phyloP scores from a whole-genome alignment of 1,140 invertebrate genomes.

The Lasaia peninsularis region DNA sequence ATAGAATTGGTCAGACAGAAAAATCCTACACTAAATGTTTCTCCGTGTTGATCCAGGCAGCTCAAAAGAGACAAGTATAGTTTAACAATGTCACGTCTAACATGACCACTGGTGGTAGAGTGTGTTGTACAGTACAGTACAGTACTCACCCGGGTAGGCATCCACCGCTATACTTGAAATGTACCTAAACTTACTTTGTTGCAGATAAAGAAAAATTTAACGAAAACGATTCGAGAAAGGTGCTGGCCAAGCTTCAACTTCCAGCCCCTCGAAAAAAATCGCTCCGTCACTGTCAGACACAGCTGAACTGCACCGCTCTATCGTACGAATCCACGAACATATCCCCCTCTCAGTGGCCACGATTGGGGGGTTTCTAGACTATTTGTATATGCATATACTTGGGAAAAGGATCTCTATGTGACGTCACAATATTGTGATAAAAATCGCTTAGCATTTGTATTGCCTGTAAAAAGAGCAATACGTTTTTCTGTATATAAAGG shows the following conservation, averaged over 20 bases:
- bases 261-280: constrained; percentile 60
- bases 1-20: too few species aligned
- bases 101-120: too few species aligned
- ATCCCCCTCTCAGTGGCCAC: constrained; percentile 67
- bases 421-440: constrained; percentile 73
- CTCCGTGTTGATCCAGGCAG: too few species aligned
- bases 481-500: constrained; percentile 9
- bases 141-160: too few species aligned
- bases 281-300: constrained; percentile 66
- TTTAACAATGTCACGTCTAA: too few species aligned
- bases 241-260: constrained; percentile 35
- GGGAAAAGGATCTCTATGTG: constrained; percentile 71
- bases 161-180: too few species aligned
- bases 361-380: constrained; percentile 46
- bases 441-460: constrained; percentile 28
- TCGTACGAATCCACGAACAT: constrained; percentile 59
- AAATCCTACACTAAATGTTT: too few species aligned
- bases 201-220: constrained; percentile 54
- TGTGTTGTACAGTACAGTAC: too few species aligned
- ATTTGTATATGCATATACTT: constrained; percentile 71
- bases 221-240: constrained; percentile 65
- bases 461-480: constrained; percentile 15
- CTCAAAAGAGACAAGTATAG: too few species aligned
- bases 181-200: constrained; percentile 38
- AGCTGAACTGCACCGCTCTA: constrained; percentile 60